A percentile compares a stretch with the other conserved stretches of the same genome.
phyloP scores from a whole-genome alignment of 2,113 vertebrate genomes.

The Elaphurus davidianus region DNA sequence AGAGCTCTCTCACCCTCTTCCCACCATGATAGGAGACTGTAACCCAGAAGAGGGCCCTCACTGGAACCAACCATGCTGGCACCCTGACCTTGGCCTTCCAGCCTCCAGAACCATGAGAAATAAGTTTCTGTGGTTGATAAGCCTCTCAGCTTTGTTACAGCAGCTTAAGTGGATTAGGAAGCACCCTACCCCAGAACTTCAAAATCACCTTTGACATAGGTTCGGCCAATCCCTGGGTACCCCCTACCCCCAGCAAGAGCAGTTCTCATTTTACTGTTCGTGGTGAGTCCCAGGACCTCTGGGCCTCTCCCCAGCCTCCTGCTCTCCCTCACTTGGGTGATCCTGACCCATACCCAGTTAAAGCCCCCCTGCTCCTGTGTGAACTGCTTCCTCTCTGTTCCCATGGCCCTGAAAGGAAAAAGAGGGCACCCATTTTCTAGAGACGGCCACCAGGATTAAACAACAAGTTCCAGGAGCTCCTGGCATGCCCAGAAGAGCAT shows the following conservation, averaged over 20 bases:
- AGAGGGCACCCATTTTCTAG: neutral
- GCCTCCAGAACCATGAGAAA: neutral
- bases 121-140: neutral
- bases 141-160: neutral
- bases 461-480: neutral
- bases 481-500: neutral
- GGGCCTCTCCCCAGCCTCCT: rapidly evolving
- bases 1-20: neutral
- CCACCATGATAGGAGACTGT: too few relatives aligned
- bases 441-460: neutral
- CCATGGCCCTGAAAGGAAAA: neutral
- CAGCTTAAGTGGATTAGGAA: neutral
- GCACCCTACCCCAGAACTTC: slow-evolving; percentile 86
- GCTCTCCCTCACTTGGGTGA: neutral
- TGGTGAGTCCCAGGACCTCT: slow-evolving; percentile 78
- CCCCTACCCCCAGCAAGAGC: slow-evolving; percentile 85
- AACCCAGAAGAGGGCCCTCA: too few relatives aligned
- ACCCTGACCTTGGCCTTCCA: neutral
- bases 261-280: slow-evolving; percentile 89
- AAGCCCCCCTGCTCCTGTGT: neutral
- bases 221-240: slow-evolving; percentile 91
- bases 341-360: neutral
- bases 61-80: neutral
- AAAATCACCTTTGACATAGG: slow-evolving; percentile 92
- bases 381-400: neutral